Base-by-base conservation (phyloP, 2,888 invertebrate genomes). In the Polydrusus cervinus region DNA sequence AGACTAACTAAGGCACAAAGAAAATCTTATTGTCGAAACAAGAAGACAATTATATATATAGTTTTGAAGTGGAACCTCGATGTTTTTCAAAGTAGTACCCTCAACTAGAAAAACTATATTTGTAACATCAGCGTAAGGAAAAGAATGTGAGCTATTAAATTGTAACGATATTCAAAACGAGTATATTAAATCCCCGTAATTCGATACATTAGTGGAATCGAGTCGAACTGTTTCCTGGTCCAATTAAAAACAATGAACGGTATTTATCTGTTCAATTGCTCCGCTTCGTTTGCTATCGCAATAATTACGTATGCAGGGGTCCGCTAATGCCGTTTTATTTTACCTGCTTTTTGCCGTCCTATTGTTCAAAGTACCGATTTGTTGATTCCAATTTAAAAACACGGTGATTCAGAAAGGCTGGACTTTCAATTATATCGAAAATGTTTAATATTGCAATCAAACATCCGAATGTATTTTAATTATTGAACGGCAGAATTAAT, bases 181-280 rank as follows among this genome's bases (percentile, higher is more conserved):
- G 62, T 20, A 40, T 69, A 74, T 74, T 74, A 74, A 74, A 74
- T 74, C 74, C 45, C 18, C 16, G 69, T 74, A 74, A 74, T 74
- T 69, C 68, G 68, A 53, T 55, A 53, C 69, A 74, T 74, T 74
- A 74, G 55, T 69, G 68, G 74, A 47, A 45, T 61, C 69, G 64
- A 74, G 69, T 61, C 62, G 34, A 51, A 74, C 74, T 20, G 75
- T 75, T 75, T 75, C 75, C 75, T 75, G 75, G 75, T 75, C 75
- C 70, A 75, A 75, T 75, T 75, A 75, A 75, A 75, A 75, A 75
- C 75, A 75, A 75, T 75, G 71, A 75, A 75, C 75, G 71, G 71
- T 67, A 74, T 74, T 75, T 75, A 75, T 71, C 75, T 75, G 71
- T 71, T 66, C 70, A 70, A 74, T 66, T 74, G 74, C 67, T 68